Evolutionary conservation across 1,140 invertebrate genomes (phyloP), one percentile per base, ranked within the genome.

Genomic region (Drosophila azteca): DNA sequence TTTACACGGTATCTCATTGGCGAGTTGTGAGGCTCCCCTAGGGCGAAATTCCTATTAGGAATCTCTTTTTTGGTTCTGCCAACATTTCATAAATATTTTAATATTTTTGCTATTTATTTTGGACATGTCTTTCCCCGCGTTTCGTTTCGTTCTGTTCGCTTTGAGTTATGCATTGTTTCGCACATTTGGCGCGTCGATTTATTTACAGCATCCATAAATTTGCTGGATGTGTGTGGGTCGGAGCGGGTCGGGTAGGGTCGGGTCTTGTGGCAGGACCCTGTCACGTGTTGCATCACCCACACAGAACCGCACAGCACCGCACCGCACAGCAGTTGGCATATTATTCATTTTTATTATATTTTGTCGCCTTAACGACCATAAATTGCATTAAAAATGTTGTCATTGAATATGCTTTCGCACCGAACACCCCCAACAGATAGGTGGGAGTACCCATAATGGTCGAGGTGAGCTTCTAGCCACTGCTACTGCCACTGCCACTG

Each of bases 331-430:
- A 83, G 69, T 87, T 85, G 83, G 84, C 81, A 83, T 88, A 87
- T 87, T 79, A 88, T 87, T 87, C 83, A 87, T 87, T 87, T 87
- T 87, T 87, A 88, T 88, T 87, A 88, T 88, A 88, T 87, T 87
- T 87, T 87, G 83, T 87, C 83, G 83, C 83, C 83, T 87, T 87
- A 87, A 87, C 83, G 83, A 83, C 79, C 83, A 88, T 87, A 87
- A 87, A 87, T 87, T 87, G 83, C 83, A 87, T 87, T 88, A 88
- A 88, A 87, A 87, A 83, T 76, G 83, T 79, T 79, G 75, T 87
- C 83, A 82, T 85, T 87, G 82, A 85, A 81, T 74, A 81, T 65
- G 73, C 50, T 74, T 57, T 53, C 49, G 39, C 58, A 11, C 0
- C 35, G 35, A 13, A 13, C 11, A 39, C 35, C 5, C 17, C 17